Evolutionary conservation across 2,797 vertebrate genomes (phyloP), one percentile per base, ranked within the genome.

Genomic region (Sylvilagus floridanus): DNA sequence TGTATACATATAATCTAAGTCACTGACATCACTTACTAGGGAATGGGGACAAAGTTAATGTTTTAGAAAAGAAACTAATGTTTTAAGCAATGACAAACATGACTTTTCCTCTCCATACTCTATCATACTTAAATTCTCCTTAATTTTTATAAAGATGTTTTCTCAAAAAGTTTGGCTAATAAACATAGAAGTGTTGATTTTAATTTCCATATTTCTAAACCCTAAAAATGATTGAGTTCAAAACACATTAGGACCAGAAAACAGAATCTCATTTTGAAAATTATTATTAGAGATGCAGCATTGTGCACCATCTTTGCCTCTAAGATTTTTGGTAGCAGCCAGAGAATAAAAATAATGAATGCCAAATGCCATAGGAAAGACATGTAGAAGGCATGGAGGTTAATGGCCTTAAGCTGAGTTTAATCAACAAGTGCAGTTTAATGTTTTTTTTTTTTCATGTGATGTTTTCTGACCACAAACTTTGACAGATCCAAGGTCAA

Each of bases 401-500:
- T 60, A 72, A 62, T 14, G 5, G 17, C 42, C 63, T 84, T 16
- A 69, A 19, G 47, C 14, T 32, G 35, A 68, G 47, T 24, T 83
- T 88, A 63, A 76, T 87, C 57, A 91, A 57, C 21, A 88, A 83
- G 86, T 76, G 24, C 6, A 30, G 11, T 72, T 37, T 88, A 16
- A 47, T 26, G 26, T 37, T 50, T 83, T 24, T 85, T 90, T 76
- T 12, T 79, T 75, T 69, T 32, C 12, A 47, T 21, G 10, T 85
- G 26, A n/a, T 63, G 4, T 68, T 84, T 96, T 88, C 35, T 90
- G n/a, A 54, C 57, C 21, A 71, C 22, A 95, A 4, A 3, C 28
- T 94, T 94, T 82, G 26, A 76, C 13, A 94, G 28, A 96, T 37
- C 42, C 71, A 42, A 85, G 10, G 13, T 88, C 71, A 87, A 91